A percentile compares a stretch with the other conserved stretches of the same genome.
Evolutionary conservation across 2,888 invertebrate species (phyloP).

Genomic region (Petrolisthes manimaculis): DNA sequence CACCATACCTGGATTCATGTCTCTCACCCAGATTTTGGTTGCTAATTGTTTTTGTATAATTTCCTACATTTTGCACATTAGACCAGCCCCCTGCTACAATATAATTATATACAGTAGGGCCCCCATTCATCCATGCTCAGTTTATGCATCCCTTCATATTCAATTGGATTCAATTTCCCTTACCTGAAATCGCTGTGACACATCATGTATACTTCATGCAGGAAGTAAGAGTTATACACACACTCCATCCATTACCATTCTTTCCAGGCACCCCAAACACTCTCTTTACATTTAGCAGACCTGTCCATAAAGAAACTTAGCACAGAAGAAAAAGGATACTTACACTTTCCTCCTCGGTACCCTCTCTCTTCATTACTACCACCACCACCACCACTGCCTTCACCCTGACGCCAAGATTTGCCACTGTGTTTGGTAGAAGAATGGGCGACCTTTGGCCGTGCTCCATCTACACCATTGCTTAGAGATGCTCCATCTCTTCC

Average conservation of each 20-base stretch:
- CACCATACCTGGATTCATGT: no score
- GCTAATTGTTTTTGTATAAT: no score
- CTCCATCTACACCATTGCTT: constrained; percentile 24
- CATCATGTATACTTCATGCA: no score
- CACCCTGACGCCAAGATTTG: constrained; percentile 61
- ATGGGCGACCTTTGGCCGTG: constrained; percentile 24
- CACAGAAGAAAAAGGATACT: constrained; percentile 30
- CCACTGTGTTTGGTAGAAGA: constrained; percentile 53
- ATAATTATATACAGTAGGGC: no score
- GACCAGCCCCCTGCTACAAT: no score
- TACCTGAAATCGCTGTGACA: no score
- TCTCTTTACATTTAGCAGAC: neutral
- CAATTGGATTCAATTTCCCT: no score
- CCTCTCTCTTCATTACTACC: constrained; percentile 30
- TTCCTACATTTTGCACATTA: no score
- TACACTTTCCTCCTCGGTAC: constrained; percentile 63
- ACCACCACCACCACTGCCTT: constrained; percentile 37
- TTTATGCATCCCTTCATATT: no score
- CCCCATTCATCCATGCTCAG: no score
- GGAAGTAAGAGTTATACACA: neutral
- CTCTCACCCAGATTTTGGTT: no score
- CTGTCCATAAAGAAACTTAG: neutral
- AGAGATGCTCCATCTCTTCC: constrained; percentile 19
- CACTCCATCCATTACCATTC: neutral
- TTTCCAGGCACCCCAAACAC: neutral